A percentile compares a stretch with the other conserved stretches of the same genome.
Evolutionary conservation across 2,113 vertebrate species (phyloP).

Genomic region (Brachyistius frenatus): DNA sequence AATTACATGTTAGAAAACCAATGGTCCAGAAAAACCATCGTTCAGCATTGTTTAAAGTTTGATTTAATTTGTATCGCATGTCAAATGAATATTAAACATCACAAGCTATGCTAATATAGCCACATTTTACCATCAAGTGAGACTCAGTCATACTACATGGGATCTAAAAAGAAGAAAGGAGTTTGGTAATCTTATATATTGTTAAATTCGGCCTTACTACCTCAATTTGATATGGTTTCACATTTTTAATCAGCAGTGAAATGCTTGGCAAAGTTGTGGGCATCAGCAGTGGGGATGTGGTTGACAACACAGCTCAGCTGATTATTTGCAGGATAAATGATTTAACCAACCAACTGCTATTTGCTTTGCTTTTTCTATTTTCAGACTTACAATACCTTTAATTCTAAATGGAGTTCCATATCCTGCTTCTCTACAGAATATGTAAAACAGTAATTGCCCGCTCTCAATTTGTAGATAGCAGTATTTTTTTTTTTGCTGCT

Average conservation of each 20-base stretch:
- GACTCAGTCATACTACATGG: too few relatives aligned
- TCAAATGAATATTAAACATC: too few relatives aligned
- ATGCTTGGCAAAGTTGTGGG: not conserved
- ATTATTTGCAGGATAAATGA: constrained; percentile 39
- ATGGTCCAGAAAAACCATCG: too few relatives aligned
- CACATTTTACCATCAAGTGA: too few relatives aligned
- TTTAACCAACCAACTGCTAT: constrained; percentile 38
- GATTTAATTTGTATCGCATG: too few relatives aligned
- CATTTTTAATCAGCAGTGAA: not conserved
- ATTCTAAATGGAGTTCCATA: constrained; percentile 52
- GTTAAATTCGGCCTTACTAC: not conserved
- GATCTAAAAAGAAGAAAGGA: too few relatives aligned
- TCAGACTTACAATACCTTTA: constrained; percentile 58
- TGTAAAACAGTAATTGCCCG: constrained; percentile 65
- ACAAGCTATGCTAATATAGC: too few relatives aligned
- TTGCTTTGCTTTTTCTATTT: constrained; percentile 56
- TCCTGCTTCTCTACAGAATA: constrained; percentile 45
- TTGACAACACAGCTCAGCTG: constrained; percentile 6
- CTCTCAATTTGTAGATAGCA: constrained; percentile 64
- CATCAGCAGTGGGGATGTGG: not conserved
- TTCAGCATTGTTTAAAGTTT: too few relatives aligned
- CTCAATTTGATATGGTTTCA: not conserved
- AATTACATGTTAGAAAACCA: not conserved
- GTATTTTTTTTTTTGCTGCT: constrained; percentile 52
- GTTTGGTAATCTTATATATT: not conserved